phyloP scores from a whole-genome alignment of 1,140 invertebrate species.

The Brachionus rubens region DNA sequence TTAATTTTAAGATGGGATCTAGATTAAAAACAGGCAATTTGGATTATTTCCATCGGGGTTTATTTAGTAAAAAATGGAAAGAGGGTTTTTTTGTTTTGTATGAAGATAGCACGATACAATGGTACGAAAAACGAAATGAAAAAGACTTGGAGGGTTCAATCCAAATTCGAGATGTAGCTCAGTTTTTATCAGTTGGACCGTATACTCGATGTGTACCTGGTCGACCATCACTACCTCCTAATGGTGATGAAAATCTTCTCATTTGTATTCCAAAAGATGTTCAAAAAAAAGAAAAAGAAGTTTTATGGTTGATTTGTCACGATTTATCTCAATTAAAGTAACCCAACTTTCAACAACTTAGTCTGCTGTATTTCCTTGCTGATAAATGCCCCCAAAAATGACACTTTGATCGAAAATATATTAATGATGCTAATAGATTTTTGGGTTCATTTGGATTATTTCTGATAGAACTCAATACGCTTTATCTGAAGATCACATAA shows the following conservation, averaged over 20 bases:
- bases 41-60: conserved; percentile 24
- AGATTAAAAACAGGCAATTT: conserved; percentile 43
- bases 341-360: no score
- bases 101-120: conserved; percentile 41
- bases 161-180: not conserved
- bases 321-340: conserved; percentile 45
- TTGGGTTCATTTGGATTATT: no score
- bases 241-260: conserved; percentile 32
- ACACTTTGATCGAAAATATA: no score
- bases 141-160: conserved; percentile 28
- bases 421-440: no score
- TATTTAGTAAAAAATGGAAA: conserved; percentile 46
- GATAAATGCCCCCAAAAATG: no score
- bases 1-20: conserved; percentile 36
- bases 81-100: conserved; percentile 44
- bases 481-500: no score
- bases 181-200: conserved; percentile 42
- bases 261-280: conserved; percentile 33
- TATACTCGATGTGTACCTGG: conserved; percentile 43
- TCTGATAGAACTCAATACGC: no score
- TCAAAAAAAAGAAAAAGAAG: conserved; percentile 41
- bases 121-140: conserved; percentile 36
- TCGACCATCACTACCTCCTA: conserved; percentile 22
- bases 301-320: conserved; percentile 42
- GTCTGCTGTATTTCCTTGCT: no score